Evolutionary conservation across 2,113 vertebrate genomes (phyloP).

Genomic region (Nothobranchius furzeri): DNA sequence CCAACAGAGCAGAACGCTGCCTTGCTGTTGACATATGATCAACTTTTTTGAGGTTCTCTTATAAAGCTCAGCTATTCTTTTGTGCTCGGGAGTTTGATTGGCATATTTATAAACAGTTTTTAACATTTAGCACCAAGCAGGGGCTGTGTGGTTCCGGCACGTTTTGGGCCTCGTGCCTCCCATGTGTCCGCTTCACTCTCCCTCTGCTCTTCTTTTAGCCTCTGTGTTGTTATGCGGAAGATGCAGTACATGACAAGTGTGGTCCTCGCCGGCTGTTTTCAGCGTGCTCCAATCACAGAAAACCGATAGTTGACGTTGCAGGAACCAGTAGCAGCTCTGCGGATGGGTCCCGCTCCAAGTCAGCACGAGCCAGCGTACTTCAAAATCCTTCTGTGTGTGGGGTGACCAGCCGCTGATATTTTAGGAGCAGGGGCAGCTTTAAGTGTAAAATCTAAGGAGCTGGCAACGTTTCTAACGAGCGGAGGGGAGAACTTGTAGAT

Average conservation of each 20-base stretch:
- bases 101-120: slow-evolving; percentile 71
- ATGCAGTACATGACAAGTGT: slow-evolving; percentile 48
- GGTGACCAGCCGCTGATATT: slow-evolving; percentile 54
- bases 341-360: slow-evolving; percentile 53
- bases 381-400: slow-evolving; percentile 53
- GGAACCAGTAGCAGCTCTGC: slow-evolving; percentile 54
- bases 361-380: slow-evolving; percentile 32
- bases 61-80: slow-evolving; percentile 52
- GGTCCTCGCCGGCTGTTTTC: slow-evolving; percentile 57
- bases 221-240: slow-evolving; percentile 32
- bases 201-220: slow-evolving; percentile 42
- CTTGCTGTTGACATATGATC: slow-evolving; percentile 59
- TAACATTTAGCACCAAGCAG: slow-evolving; percentile 55
- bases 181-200: slow-evolving; percentile 40
- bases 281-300: slow-evolving; percentile 54
- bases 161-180: slow-evolving; percentile 63
- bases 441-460: slow-evolving; percentile 36
- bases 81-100: slow-evolving; percentile 57
- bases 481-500: slow-evolving; percentile 62
- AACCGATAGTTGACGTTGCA: slow-evolving; percentile 56
- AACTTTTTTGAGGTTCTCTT: slow-evolving; percentile 60
- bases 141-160: slow-evolving; percentile 61
- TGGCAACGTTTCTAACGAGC: slow-evolving; percentile 47
- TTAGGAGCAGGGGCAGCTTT: slow-evolving; percentile 42
- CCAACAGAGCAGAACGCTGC: slow-evolving; percentile 40